phyloP scores from a whole-genome alignment of 1,140 invertebrate species.

The Uloborus diversus region DNA sequence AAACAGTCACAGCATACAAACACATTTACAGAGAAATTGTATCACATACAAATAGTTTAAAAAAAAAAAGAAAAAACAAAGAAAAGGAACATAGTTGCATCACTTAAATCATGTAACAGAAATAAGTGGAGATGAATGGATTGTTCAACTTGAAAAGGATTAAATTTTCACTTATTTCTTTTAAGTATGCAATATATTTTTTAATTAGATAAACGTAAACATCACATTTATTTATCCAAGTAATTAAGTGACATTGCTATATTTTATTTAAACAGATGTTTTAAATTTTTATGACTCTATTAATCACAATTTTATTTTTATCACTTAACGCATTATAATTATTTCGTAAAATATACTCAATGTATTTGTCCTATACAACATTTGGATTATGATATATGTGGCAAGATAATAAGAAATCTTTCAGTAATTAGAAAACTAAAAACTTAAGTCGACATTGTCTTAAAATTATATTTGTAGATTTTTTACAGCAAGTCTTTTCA shows the following conservation, averaged over 20 bases:
- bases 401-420: no score
- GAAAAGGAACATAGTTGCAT: slow-evolving; percentile 43
- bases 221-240: neutral
- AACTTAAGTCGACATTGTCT: no score
- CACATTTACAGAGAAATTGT: slow-evolving; percentile 38
- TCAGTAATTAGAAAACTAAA: no score
- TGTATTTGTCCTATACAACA: no score
- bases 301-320: no score
- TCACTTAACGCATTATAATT: no score
- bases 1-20: slow-evolving; percentile 21
- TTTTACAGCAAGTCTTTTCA: no score
- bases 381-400: no score
- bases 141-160: slow-evolving; percentile 1
- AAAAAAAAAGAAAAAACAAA: slow-evolving; percentile 48
- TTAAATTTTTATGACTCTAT: neutral
- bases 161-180: neutral
- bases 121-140: neutral
- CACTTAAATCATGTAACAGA: slow-evolving; percentile 24
- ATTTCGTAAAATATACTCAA: no score
- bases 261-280: neutral
- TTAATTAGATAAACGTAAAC: neutral
- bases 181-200: slow-evolving; percentile 2
- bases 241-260: neutral
- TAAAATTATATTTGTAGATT: no score
- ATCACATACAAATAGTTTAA: slow-evolving; percentile 51